Percentiles rank a stretch among this genome's conserved stretches.
Conservation (phyloP, 1,140 invertebrate species). For the Nebria ingens region DNA sequence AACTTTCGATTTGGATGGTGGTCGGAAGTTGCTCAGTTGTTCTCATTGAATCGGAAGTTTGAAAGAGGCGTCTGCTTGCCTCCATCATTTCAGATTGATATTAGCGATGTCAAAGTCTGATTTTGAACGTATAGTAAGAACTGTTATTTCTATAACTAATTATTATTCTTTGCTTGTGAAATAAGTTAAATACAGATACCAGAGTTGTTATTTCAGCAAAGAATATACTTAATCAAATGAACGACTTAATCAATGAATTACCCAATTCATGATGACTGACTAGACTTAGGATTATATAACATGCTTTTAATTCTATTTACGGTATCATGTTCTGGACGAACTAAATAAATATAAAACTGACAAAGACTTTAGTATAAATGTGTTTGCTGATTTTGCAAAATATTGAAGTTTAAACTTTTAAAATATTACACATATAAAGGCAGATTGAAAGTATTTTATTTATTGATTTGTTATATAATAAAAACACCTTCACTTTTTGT, state of each 20-base stretch:
- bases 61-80: neutral
- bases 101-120: no score
- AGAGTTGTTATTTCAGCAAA: no score
- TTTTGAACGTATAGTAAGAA: neutral
- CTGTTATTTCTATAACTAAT: neutral
- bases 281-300: slow-evolving; percentile 2
- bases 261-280: neutral
- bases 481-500: neutral
- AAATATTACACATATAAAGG: slow-evolving; percentile 4
- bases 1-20: slow-evolving; percentile 15
- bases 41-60: slow-evolving; percentile 7
- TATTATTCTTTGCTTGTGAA: no score
- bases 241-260: no score
- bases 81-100: neutral
- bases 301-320: neutral
- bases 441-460: neutral
- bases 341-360: neutral
- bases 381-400: neutral
- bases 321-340: no score
- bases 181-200: no score
- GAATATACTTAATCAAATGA: no score
- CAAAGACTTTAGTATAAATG: neutral
- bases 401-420: neutral
- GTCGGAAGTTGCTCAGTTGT: slow-evolving; percentile 24
- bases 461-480: slow-evolving; percentile 1